Base-by-base conservation (phyloP, 2,113 vertebrate species). In the Sander vitreus region DNA sequence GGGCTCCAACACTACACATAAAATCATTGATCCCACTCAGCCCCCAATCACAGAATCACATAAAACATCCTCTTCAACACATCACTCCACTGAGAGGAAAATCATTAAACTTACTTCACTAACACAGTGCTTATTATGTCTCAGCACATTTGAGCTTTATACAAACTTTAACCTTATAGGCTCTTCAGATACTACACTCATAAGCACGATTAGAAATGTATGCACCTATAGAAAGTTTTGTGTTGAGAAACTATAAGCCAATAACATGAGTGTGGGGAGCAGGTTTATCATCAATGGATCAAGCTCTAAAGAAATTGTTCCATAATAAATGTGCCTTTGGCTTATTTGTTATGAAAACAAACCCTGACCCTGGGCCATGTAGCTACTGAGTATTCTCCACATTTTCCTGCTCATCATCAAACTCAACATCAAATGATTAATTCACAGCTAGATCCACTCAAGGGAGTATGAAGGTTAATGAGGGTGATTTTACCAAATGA, bases 401-500 rank as follows among this genome's bases (percentile, higher is more conserved):
- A 33, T 53, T 25, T 39, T 6, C 18, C 23, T 36, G 4, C 21
- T 43, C 39, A 3, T 43, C 39, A 43, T 43, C 39, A 43, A 43
- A 43, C 39, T 43, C 6, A 66, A 36, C 4, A 39, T 62, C 25
- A 66, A 48, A 23, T 67, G 62, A 81, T 72, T 62, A n/a, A 69
- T 57, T 50, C 11, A 45, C 43, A 68, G 43, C 21, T 19, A 50
- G 16, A 18, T 51, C 48, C 55, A 60, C 48, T 79, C 19, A 15
- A 58, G 27, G 39, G 5, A 51, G 30, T 64, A 6, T 70, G 14
- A 64, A 57, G 64, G 70, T 69, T 50, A 62, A 14, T 39, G 6
- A 62, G 59, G 60, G 25, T 11, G 45, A 79, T 64, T 69, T 77
- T 48, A 83, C n/a, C 43, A 62, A 14, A 68, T 39, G 18, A 62